phyloP scores from a whole-genome alignment of 2,888 invertebrate species.

The Watsonalla cultraria region DNA sequence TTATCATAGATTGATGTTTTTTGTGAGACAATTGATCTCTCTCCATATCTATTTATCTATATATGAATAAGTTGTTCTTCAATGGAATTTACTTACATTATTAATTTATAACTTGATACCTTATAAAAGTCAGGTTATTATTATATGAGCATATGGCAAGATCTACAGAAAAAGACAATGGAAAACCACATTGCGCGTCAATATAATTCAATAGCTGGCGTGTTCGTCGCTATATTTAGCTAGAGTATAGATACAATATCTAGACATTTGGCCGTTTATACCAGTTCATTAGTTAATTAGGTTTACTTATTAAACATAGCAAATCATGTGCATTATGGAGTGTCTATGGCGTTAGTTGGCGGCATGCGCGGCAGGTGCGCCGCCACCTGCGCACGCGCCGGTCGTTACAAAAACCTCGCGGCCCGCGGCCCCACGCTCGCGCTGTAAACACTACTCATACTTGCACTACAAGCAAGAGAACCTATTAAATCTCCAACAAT shows the following conservation, averaged over 20 bases:
- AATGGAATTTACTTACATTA: too few species aligned
- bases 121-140: too few species aligned
- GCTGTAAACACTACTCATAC: conserved; percentile 26
- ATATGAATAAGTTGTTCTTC: too few species aligned
- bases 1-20: not conserved
- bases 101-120: too few species aligned
- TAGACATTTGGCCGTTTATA: conserved; percentile 5
- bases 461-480: conserved; percentile 48
- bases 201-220: too few species aligned
- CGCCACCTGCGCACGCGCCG: conserved; percentile 74
- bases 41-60: too few species aligned
- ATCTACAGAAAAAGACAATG: too few species aligned
- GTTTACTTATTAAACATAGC: conserved; percentile 18
- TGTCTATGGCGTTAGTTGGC: conserved; percentile 47
- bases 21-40: too few species aligned
- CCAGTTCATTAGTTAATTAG: conserved; percentile 6
- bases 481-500: conserved; percentile 45
- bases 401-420: conserved; percentile 66
- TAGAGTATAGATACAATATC: too few species aligned
- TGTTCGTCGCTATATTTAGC: too few species aligned
- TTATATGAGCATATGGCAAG: too few species aligned
- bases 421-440: conserved; percentile 19
- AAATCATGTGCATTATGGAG: conserved; percentile 55
- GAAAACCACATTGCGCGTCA: too few species aligned
- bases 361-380: conserved; percentile 73